Evolutionary conservation across 2,888 invertebrate genomes (phyloP), one percentile per base, ranked within the genome.

Genomic region (Protodeltote pygarga): DNA sequence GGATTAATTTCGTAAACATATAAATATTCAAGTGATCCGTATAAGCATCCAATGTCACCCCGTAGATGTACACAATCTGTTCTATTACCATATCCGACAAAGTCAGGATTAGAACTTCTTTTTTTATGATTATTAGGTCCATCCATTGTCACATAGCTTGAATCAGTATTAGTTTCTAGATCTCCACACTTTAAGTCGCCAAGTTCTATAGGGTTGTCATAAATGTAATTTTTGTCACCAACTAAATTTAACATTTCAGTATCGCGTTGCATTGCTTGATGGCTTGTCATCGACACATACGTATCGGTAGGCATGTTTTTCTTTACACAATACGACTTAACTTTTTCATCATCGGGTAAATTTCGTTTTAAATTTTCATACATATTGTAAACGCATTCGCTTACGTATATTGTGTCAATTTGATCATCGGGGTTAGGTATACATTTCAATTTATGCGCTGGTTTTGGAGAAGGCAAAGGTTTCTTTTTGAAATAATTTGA

Each of bases 1-100:
- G 74, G 77, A 61, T 84, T 77, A 24, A 87, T 29, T 41, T 67
- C 71, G 44, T 88, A 85, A 37, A 80, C 65, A 52, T 84, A 82
- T 8, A 69, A 55, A 33, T 79, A 71, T 29, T 82, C 77, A 2
- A 42, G 33, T n/a, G 68, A 33, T 28, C 69, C 71, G 61, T 77
- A 77, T 24, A 78, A 40, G 58, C 88, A 89, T 21, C 79, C 78
- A 33, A 50, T 10, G 28, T 78, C 80, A 5, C 88, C 88, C 60
- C 62, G 81, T 3, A 69, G 53, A 52, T 88, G 88, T 29, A 77
- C 71, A 47, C 67, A 75, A 17, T 60, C 47, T 8, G 52, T 50
- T 45, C 68, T 72, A 13, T 54, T 47, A 14, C 58, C 52, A 35
- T 28, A 58, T 13, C 55, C 40, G 10, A 64, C 45, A 23, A 52